Percentiles rank a stretch among this genome's conserved stretches.
Conservation (phyloP, 2,888 invertebrate species). For the Graphium colonna region DNA sequence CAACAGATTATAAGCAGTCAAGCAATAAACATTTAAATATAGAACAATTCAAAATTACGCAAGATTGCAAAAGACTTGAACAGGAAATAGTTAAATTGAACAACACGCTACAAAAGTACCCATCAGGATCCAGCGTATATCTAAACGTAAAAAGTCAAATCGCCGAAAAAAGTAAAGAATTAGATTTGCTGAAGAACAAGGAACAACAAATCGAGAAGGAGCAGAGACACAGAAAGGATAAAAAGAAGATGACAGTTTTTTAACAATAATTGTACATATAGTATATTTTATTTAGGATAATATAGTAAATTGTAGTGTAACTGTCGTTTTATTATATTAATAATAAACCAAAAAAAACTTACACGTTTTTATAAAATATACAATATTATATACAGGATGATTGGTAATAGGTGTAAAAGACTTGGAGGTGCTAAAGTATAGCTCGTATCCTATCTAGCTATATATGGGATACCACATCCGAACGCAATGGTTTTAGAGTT, state of each 20-base stretch:
- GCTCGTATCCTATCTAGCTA: too few species aligned
- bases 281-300: neutral
- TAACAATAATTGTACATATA: conserved; percentile 45
- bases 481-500: too few species aligned
- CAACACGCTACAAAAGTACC: conserved; percentile 82
- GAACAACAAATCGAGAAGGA: conserved; percentile 84
- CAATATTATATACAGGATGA: too few species aligned
- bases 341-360: too few species aligned
- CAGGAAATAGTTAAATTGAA: conserved; percentile 83
- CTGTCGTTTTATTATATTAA: too few species aligned
- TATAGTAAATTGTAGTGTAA: neutral
- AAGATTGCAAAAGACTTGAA: conserved; percentile 84
- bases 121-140: conserved; percentile 79
- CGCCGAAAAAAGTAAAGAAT: conserved; percentile 80
- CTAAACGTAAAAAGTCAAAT: conserved; percentile 82
- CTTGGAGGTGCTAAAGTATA: too few species aligned
- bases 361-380: too few species aligned
- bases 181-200: conserved; percentile 78
- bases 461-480: too few species aligned
- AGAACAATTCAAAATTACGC: conserved; percentile 85
- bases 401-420: too few species aligned
- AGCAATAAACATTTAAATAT: conserved; percentile 85
- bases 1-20: conserved; percentile 68
- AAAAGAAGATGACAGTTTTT: conserved; percentile 88
- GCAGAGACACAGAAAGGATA: conserved; percentile 85